These are phyloP conservation scores for Crossocerus cetratus DNA, from an alignment of 2,888 invertebrate species.

Conservation along the genomic window DNA sequence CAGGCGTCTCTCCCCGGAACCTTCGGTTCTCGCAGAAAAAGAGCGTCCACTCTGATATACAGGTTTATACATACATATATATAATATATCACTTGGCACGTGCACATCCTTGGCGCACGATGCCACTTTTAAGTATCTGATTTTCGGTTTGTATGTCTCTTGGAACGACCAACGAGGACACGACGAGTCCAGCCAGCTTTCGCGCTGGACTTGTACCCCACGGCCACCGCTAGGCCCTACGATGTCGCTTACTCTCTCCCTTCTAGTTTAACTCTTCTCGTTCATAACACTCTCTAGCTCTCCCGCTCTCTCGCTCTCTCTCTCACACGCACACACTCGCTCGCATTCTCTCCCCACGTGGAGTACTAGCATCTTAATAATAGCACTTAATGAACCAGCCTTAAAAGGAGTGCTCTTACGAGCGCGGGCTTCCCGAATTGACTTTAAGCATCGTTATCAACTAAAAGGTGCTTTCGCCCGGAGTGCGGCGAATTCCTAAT, in stretches of 20 bases:
- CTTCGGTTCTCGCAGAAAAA: slow-evolving; percentile 51
- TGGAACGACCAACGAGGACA: slow-evolving; percentile 60
- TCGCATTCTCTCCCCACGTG: background rate
- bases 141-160: slow-evolving; percentile 40
- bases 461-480: background rate
- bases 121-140: slow-evolving; percentile 52
- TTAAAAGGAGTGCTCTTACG: background rate
- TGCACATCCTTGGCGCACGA: slow-evolving; percentile 54
- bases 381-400: too few species aligned
- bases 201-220: background rate
- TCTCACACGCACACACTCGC: background rate
- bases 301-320: background rate
- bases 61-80: slow-evolving; percentile 40
- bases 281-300: too few species aligned
- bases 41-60: slow-evolving; percentile 61
- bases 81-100: slow-evolving; percentile 62
- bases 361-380: too few species aligned
- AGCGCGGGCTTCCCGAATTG: background rate
- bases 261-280: background rate
- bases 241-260: background rate
- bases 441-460: background rate
- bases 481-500: background rate
- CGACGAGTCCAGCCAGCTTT: slow-evolving; percentile 50
- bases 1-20: slow-evolving; percentile 17
- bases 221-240: background rate